Evolutionary conservation across 2,888 invertebrate genomes (phyloP).

Genomic region (Lepidocyrtinus sp.): DNA sequence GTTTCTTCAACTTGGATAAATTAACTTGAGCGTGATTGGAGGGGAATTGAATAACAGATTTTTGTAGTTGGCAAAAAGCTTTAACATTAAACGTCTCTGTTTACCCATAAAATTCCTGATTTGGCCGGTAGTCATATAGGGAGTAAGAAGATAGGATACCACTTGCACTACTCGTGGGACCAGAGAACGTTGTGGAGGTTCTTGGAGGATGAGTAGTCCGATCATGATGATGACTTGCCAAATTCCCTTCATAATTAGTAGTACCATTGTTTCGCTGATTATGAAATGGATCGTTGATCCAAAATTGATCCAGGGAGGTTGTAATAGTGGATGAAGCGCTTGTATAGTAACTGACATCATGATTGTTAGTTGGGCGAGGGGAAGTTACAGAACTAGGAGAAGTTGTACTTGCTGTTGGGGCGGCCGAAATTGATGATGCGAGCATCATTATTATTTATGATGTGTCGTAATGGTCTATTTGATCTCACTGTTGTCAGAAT

Average conservation of each 20-base stretch:
- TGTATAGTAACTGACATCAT: background rate
- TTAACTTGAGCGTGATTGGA: too few relatives aligned
- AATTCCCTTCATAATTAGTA: constrained; percentile 21
- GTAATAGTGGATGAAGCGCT: background rate
- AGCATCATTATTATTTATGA: constrained; percentile 11
- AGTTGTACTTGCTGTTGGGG: background rate
- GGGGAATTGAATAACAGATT: too few relatives aligned
- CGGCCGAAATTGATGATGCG: background rate
- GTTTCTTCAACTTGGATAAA: too few relatives aligned
- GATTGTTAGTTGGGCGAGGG: background rate
- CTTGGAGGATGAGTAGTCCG: constrained; percentile 20
- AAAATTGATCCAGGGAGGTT: constrained; percentile 1
- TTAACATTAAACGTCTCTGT: too few relatives aligned
- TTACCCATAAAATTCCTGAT: constrained; percentile 49
- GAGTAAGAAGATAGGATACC: constrained; percentile 29
- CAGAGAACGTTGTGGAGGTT: constrained; percentile 15
- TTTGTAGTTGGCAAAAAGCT: too few relatives aligned
- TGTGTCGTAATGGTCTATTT: background rate
- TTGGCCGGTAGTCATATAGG: constrained; percentile 39
- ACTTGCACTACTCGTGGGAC: background rate
- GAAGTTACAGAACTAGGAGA: background rate
- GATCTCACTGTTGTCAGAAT: background rate
- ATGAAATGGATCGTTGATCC: background rate
- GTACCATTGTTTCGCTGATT: constrained; percentile 9
- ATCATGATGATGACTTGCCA: constrained; percentile 10